phyloP scores from a whole-genome alignment of 2,797 vertebrate species.

The Eutrigla gurnardus region DNA sequence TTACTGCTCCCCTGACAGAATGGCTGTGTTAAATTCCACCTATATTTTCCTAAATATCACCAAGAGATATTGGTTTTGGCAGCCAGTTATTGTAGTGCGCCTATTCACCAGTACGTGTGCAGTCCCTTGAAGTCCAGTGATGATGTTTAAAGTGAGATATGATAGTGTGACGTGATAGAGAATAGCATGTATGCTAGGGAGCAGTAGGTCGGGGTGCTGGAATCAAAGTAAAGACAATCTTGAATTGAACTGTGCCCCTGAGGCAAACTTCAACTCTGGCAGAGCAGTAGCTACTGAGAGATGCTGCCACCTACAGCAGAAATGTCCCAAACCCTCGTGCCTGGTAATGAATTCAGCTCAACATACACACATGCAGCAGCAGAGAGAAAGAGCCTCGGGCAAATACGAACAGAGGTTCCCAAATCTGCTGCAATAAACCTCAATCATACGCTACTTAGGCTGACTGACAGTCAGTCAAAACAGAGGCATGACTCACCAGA shows the following conservation, averaged over 20 bases:
- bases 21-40: background rate
- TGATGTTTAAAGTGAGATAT: slow-evolving; percentile 44
- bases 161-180: background rate
- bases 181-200: background rate
- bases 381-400: slow-evolving; percentile 71
- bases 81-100: background rate
- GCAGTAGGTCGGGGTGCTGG: slow-evolving; percentile 36
- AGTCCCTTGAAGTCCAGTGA: slow-evolving; percentile 21
- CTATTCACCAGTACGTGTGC: background rate
- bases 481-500: slow-evolving; percentile 59
- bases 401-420: slow-evolving; percentile 71
- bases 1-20: background rate
- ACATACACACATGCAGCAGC: slow-evolving; percentile 45
- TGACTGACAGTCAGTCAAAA: slow-evolving; percentile 76
- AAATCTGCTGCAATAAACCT: slow-evolving; percentile 76
- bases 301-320: slow-evolving; percentile 80
- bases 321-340: slow-evolving; percentile 43
- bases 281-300: slow-evolving; percentile 54
- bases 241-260: slow-evolving; percentile 59
- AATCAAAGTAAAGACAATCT: slow-evolving; percentile 67
- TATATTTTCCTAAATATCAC: slow-evolving; percentile 20
- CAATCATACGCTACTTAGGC: slow-evolving; percentile 74
- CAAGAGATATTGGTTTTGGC: slow-evolving; percentile 22
- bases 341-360: slow-evolving; percentile 75
- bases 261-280: slow-evolving; percentile 69